These are phyloP conservation scores for Rhyacichthys aspro DNA, from an alignment of 2,797 vertebrate species.

Conservation along the genomic window DNA sequence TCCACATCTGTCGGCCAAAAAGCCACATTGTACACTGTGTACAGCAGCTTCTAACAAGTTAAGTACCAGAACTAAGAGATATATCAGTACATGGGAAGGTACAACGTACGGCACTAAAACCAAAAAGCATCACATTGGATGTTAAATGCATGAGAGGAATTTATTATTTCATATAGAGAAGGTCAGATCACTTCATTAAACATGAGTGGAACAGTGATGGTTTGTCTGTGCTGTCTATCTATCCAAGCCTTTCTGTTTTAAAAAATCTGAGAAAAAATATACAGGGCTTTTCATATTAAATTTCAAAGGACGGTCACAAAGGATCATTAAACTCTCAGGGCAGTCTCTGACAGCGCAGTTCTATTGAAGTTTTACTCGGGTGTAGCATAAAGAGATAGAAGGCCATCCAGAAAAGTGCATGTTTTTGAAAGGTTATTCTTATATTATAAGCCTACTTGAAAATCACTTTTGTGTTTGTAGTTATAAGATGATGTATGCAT, in stretches of 20 bases:
- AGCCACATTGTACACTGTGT: slow-evolving; percentile 18
- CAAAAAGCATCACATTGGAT: slow-evolving; percentile 14
- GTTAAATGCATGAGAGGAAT: slow-evolving; percentile 30
- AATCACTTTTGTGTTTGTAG: too few relatives aligned
- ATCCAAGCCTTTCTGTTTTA: neutral
- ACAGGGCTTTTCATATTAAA: slow-evolving; percentile 19
- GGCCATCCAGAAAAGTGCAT: slow-evolving; percentile 1
- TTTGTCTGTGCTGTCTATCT: neutral
- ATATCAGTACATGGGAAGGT: neutral
- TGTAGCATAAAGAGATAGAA: slow-evolving; percentile 10
- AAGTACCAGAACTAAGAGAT: neutral
- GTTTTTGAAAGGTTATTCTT: too few relatives aligned
- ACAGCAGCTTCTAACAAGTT: slow-evolving; percentile 31
- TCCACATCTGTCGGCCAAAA: slow-evolving; percentile 31
- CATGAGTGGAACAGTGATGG: slow-evolving; percentile 13
- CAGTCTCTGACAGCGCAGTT: slow-evolving; percentile 18
- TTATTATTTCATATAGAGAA: slow-evolving; percentile 36
- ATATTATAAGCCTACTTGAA: too few relatives aligned
- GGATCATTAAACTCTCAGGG: slow-evolving; percentile 26
- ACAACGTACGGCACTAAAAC: slow-evolving; percentile 8
- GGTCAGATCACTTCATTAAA: slow-evolving; percentile 40
- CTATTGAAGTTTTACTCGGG: slow-evolving; percentile 7
- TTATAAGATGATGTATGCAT: too few relatives aligned
- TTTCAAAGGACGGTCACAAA: slow-evolving; percentile 24
- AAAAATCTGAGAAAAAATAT: slow-evolving; percentile 12